Evolutionary conservation across 2,797 vertebrate species (phyloP), one percentile per base, ranked within the genome.

Genomic region (Clarias laeviceps): DNA sequence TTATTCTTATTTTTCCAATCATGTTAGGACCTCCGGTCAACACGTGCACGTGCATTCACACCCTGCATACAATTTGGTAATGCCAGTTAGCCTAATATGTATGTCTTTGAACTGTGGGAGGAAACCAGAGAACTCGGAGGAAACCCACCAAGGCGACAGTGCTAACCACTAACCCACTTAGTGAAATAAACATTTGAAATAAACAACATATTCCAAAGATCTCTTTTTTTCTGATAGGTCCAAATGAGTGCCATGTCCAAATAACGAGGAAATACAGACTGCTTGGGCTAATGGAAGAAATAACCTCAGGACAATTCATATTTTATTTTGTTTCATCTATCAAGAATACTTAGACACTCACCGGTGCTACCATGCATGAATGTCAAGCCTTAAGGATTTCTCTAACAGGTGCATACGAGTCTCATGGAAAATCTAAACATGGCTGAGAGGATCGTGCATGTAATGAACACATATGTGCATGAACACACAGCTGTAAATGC

Each of bases 391-490:
- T 15, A 6, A 22, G 27, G 14, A 20, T 68, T 34, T 64, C n/a
- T 32, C 15, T 88, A 90, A 90, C 89, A 90, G 89, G 89, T 90
- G 87, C 87, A 65, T 81, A 22, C 29, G 18, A 50, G 61, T 54
- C 62, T 76, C 70, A 15, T 24, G 12, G 50, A 56, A 17, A 57
- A 66, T 8, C 37, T 8, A 40, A 50, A 68, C 80, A 54, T 1
- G 40, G 40, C 22, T 15, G 18, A 77, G 27, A 29, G 22, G 14
- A 57, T 34, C 18, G 37, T 1, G 56, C 32, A n/a, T 64, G 40
- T 34, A 54, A 56, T 54, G 22, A 83, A 59, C 79, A 76, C 18
- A 20, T 15, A 5, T 57, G 50, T n/a, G 32, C 34, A 61, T 4
- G 40, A 5, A 29, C 40, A 45, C 68, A 77, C 20, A 59, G 50